Evolutionary conservation across 2,113 vertebrate genomes (phyloP), one percentile per base, ranked within the genome.

Genomic region (Tachysurus fulvidraco): DNA sequence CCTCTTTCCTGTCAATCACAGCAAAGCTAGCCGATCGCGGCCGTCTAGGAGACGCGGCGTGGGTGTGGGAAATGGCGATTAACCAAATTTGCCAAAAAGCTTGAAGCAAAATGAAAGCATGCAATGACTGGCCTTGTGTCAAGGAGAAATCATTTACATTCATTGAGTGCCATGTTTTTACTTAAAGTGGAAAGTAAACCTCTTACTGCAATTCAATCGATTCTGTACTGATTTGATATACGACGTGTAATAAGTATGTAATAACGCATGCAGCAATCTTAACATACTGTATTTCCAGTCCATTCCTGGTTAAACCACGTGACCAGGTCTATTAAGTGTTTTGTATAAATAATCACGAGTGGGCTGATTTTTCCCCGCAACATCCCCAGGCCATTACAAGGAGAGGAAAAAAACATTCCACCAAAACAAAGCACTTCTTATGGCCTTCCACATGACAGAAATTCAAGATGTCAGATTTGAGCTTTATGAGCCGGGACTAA

Each of bases 91-190:
- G 25, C 13, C 50, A n/a, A 28, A 76, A 77, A n/a, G 71, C 23
- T 73, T 73, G 9, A 76, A 54, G 28, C n/a, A 54, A 78, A 78
- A 28, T n/a, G 60, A 77, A 76, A 46, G 83, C 14, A 60, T 21
- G 8, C 9, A 19, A 2, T 46, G n/a, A 4, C 25, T 46, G 71
- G 41, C 57, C 55, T 23, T 77, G 55, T 69, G 77, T 69, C 57
- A 89, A 89, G 69, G 78, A 41, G 46, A 85, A 78, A 82, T 89
- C 28, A 54, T 59, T 54, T 60, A 71, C 46, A 84, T 86, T 52
- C 79, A 60, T 44, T 23, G 28, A 9, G 5, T 74, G 69, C 2
- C 5, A 60, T 84, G 21, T 84, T 73, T 30, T 83, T n/a, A 36
- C 30, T 52, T 7, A 23, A 83, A 54, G 11, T 2, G 0, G 21